Evolutionary conservation across 2,113 vertebrate genomes (phyloP).

Genomic region (Rhizomys pruinosus): DNA sequence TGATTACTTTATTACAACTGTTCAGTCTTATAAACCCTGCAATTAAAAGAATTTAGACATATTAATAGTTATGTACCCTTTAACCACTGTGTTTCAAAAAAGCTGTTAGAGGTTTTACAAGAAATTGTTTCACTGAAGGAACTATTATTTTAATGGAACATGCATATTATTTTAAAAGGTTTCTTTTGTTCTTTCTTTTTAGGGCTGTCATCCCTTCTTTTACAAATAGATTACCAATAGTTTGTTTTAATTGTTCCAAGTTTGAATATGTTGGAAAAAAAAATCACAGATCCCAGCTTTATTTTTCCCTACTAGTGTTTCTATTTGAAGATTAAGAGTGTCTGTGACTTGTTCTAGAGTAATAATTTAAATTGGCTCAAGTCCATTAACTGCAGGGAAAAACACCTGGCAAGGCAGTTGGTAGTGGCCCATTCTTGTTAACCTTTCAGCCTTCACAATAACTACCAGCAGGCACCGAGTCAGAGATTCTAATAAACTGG

Average conservation of each 20-base stretch:
- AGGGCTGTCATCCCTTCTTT: conserved; percentile 58
- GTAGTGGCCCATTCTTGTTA: conserved; percentile 85
- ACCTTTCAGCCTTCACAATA: conserved; percentile 85
- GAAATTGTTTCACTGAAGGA: conserved; percentile 63
- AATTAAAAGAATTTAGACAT: conserved; percentile 77
- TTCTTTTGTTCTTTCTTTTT: conserved; percentile 36
- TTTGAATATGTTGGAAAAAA: conserved; percentile 71
- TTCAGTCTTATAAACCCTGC: conserved; percentile 71
- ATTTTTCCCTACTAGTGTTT: conserved; percentile 41
- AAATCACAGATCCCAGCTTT: background rate
- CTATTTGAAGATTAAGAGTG: conserved; percentile 58
- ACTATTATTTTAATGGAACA: conserved; percentile 67
- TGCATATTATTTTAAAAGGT: conserved; percentile 54
- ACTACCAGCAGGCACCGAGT: conserved; percentile 83
- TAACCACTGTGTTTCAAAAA: conserved; percentile 66
- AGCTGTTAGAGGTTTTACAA: conserved; percentile 45
- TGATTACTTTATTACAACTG: conserved; percentile 78
- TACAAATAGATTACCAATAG: conserved; percentile 62
- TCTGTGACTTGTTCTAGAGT: conserved; percentile 72
- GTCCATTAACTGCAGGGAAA: conserved; percentile 84
- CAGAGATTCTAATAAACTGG: conserved; percentile 82
- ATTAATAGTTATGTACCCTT: conserved; percentile 68
- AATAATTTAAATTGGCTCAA: conserved; percentile 85
- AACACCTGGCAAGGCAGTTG: conserved; percentile 86
- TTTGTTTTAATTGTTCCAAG: conserved; percentile 78